A percentile compares a stretch with the other conserved stretches of the same genome.
phyloP scores from a whole-genome alignment of 2,797 vertebrate species.

The Mormyrus hasselquistii region DNA sequence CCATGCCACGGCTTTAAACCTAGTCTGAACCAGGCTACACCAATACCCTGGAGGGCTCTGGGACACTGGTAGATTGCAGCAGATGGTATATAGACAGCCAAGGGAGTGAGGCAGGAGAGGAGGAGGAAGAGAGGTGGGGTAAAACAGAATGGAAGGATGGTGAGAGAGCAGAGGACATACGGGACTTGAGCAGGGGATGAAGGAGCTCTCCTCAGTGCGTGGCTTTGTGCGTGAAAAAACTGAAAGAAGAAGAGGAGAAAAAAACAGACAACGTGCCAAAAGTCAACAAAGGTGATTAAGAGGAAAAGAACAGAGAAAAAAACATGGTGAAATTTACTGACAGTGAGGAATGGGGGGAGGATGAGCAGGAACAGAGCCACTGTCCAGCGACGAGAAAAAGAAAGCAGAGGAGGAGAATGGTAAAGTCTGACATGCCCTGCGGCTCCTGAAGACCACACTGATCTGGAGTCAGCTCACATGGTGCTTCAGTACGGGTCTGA shows the following conservation, averaged over 20 bases:
- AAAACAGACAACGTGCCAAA: slow-evolving; percentile 66
- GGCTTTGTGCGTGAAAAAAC: slow-evolving; percentile 51
- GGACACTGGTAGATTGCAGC: not conserved
- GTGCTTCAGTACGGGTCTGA: not conserved
- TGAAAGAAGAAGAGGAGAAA: slow-evolving; percentile 68
- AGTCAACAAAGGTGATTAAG: slow-evolving; percentile 40
- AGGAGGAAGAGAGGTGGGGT: slow-evolving; percentile 38
- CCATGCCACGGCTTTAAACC: not conserved
- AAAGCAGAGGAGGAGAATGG: not conserved
- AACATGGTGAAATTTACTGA: not conserved
- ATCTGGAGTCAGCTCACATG: not conserved
- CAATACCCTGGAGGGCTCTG: not conserved
- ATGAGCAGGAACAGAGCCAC: not conserved
- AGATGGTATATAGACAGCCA: not conserved
- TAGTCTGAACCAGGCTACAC: not conserved
- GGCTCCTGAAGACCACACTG: not conserved
- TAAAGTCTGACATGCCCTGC: not conserved
- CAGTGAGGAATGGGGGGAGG: not conserved
- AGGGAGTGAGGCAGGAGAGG: slow-evolving; percentile 30
- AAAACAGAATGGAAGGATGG: slow-evolving; percentile 16
- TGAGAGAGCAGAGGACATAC: slow-evolving; percentile 63
- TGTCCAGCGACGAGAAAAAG: not conserved
- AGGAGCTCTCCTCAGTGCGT: slow-evolving; percentile 59
- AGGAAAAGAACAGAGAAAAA: not conserved
- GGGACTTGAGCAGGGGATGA: slow-evolving; percentile 61